Conservation (phyloP, 2,113 vertebrate species). For the Phaethornis superciliosus region DNA sequence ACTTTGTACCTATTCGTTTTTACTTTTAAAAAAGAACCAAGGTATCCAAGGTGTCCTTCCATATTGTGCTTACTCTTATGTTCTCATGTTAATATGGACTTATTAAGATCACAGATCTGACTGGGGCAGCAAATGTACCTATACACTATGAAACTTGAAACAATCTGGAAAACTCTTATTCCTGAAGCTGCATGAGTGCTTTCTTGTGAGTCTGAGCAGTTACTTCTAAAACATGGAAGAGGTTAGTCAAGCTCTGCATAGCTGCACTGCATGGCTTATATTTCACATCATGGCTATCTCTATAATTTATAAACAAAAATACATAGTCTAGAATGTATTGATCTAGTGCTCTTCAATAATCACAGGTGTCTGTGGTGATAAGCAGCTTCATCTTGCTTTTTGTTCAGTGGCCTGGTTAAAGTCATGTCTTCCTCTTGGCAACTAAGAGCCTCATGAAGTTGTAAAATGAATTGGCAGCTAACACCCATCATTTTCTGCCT, state of each 20-base stretch:
- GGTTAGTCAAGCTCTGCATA: not conserved
- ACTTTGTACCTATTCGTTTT: not conserved
- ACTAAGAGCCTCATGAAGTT: not conserved
- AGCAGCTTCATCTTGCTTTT: not conserved
- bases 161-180: not conserved
- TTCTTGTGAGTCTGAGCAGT: not conserved
- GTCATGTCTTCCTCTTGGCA: conserved; percentile 22
- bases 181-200: not conserved
- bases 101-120: not conserved
- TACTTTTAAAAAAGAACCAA: not conserved
- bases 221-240: not conserved
- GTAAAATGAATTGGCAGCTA: conserved; percentile 38
- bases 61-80: not conserved
- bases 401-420: not conserved
- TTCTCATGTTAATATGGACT: not conserved
- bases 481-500: conserved; percentile 49
- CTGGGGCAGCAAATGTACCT: not conserved
- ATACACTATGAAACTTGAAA: not conserved
- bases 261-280: not conserved
- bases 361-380: not conserved
- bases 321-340: not conserved
- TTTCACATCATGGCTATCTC: not conserved
- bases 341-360: not conserved
- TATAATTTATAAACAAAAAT: not conserved
- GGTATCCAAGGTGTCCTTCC: not conserved